Evolutionary conservation across 2,113 vertebrate species (phyloP), one percentile per base, ranked within the genome.

Genomic region (Melanerpes aurifrons): DNA sequence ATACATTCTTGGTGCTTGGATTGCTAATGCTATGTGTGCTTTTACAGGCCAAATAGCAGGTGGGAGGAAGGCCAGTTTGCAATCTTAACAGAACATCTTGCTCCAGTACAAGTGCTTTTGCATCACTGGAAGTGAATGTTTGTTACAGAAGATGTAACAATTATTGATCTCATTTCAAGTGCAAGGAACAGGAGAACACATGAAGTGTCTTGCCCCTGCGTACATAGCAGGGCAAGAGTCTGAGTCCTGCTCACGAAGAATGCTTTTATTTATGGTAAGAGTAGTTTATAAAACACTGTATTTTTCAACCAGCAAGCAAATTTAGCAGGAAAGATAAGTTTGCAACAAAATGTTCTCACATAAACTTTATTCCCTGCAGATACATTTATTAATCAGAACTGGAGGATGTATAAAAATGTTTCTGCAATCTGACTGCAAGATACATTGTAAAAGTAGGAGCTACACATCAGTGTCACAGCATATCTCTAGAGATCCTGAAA

Each of bases 401-500:
- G 29, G 5, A 58, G 45, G 83, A 82, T 6, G 9, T 26, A 66
- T 32, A 69, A 86, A 83, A 82, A 68, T 28, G 2, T 70, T 87
- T 89, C 48, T 67, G 43, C 31, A 82, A 73, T 80, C 26, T 85
- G 43, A 74, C 37, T 58, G 21, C 17, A 66, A 93, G 35, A 67
- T 59, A 74, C 7, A 78, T 40, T 1, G 2, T 26, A 66, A 70
- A 58, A 24, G 54, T 48, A 70, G n/a, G 56, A 89, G 31, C 37
- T 29, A 72, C 13, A 17, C 40, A 87, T 57, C 50, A 31, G 24
- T 67, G 40, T 79, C 40, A 89, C 75, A 70, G 40, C 37, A 20
- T 37, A 70, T 71, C 92, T 37, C 64, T 62, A 57, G 64, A 92
- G 85, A 87, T 47, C 13, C 31, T 81, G 61, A 89, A 89, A 82